Evolutionary conservation across 2,113 vertebrate genomes (phyloP).

Genomic region (Salvelinus fontinalis): DNA sequence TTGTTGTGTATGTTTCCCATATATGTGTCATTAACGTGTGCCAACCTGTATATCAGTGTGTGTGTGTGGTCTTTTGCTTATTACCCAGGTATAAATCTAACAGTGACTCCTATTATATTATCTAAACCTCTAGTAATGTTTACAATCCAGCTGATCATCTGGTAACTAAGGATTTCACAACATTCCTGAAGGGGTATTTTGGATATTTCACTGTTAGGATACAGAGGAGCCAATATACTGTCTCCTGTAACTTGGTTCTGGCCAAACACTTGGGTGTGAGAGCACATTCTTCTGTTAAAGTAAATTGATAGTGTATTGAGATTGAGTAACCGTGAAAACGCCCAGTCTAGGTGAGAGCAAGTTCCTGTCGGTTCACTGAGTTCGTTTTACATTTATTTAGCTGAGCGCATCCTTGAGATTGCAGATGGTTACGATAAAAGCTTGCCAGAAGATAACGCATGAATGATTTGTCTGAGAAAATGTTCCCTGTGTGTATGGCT

Average conservation of each 20-base stretch:
- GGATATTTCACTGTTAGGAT: not conserved
- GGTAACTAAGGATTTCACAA: not conserved
- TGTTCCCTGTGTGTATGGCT: not conserved
- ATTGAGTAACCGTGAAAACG: too few relatives aligned
- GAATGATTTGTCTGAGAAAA: not conserved
- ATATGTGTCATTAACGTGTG: too few relatives aligned
- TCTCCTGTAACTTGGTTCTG: too few relatives aligned
- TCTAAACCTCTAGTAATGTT: not conserved
- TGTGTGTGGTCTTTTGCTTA: not conserved
- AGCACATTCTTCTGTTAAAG: too few relatives aligned
- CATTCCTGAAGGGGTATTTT: not conserved
- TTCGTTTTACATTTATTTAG: not conserved
- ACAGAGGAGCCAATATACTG: not conserved
- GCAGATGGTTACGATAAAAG: not conserved
- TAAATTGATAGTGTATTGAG: too few relatives aligned
- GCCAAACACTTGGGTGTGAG: too few relatives aligned
- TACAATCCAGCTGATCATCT: not conserved
- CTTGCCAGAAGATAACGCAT: not conserved
- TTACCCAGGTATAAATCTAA: too few relatives aligned
- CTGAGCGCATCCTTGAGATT: not conserved
- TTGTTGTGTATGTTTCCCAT: too few relatives aligned
- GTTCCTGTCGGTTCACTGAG: not conserved
- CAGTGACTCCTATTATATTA: not conserved
- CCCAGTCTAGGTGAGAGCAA: too few relatives aligned
- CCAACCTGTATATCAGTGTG: not conserved